Percentiles rank a stretch among this genome's conserved stretches.
These are phyloP conservation scores for Natator depressus DNA, from an alignment of 2,113 vertebrate genomes.

Conservation along the genomic window DNA sequence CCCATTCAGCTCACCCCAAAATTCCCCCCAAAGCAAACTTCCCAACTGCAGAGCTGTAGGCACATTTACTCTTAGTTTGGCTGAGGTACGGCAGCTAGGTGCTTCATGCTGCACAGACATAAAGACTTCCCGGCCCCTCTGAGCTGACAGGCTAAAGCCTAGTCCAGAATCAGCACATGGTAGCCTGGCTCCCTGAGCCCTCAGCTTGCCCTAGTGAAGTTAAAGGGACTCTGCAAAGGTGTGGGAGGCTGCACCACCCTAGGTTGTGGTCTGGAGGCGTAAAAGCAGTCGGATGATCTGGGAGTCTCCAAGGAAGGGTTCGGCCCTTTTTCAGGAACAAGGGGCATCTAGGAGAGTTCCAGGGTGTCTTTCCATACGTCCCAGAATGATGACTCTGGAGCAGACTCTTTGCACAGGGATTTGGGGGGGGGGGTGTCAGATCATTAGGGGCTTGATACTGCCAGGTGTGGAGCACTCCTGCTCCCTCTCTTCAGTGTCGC, in stretches of 20 bases:
- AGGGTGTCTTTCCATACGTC: background rate
- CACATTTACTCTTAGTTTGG: too few relatives aligned
- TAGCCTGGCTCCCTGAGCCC: accelerated
- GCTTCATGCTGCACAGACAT: background rate
- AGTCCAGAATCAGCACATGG: background rate
- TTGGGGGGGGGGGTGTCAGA: background rate
- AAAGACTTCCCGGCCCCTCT: background rate
- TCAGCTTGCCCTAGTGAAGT: accelerated
- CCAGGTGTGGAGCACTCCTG: too few relatives aligned
- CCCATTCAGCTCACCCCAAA: too few relatives aligned
- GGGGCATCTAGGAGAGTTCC: background rate
- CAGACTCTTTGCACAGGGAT: background rate
- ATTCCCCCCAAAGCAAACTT: background rate
- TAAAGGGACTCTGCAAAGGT: background rate
- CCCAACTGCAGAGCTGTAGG: too few relatives aligned
- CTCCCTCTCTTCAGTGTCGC: background rate
- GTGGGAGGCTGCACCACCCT: too few relatives aligned
- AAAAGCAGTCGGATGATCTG: background rate
- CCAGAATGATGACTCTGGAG: background rate
- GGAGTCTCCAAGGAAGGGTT: background rate
- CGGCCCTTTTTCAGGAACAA: background rate
- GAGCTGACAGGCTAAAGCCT: background rate
- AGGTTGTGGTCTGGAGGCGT: background rate
- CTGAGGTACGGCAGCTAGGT: background rate
- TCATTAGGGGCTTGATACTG: background rate